These are phyloP conservation scores for Forbesichthys papilliferus DNA, from an alignment of 2,113 vertebrate genomes.

Conservation along the genomic window DNA sequence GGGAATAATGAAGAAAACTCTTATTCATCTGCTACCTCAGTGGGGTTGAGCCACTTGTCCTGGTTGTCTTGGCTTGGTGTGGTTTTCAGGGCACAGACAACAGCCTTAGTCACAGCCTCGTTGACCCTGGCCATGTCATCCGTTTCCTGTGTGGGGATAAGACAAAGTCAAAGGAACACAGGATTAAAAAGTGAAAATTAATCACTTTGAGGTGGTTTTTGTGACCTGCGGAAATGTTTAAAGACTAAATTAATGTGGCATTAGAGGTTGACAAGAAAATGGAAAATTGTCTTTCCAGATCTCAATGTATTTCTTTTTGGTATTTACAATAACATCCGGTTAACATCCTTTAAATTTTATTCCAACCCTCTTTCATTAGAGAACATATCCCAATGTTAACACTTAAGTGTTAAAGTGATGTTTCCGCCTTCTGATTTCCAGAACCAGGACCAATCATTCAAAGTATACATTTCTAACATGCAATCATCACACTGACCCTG, in stretches of 20 bases:
- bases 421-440: background rate
- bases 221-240: constrained; percentile 31
- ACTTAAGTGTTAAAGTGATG: too few relatives aligned
- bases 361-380: background rate
- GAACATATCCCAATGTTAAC: too few relatives aligned
- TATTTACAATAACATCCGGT: background rate
- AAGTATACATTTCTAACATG: too few relatives aligned
- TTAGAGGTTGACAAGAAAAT: too few relatives aligned
- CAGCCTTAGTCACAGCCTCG: constrained; percentile 86
- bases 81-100: constrained; percentile 88
- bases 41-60: constrained; percentile 91
- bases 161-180: background rate
- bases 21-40: constrained; percentile 78
- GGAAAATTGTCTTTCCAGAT: too few relatives aligned
- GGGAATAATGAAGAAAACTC: background rate
- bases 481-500: too few relatives aligned
- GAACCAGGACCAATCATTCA: too few relatives aligned
- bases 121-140: constrained; percentile 86
- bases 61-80: constrained; percentile 68
- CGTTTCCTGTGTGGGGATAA: constrained; percentile 75
- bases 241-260: constrained; percentile 29
- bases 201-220: background rate
- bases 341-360: background rate
- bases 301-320: background rate
- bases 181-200: constrained; percentile 3